Conservation (phyloP, 2,113 vertebrate species). For the Epinephelus lanceolatus region DNA sequence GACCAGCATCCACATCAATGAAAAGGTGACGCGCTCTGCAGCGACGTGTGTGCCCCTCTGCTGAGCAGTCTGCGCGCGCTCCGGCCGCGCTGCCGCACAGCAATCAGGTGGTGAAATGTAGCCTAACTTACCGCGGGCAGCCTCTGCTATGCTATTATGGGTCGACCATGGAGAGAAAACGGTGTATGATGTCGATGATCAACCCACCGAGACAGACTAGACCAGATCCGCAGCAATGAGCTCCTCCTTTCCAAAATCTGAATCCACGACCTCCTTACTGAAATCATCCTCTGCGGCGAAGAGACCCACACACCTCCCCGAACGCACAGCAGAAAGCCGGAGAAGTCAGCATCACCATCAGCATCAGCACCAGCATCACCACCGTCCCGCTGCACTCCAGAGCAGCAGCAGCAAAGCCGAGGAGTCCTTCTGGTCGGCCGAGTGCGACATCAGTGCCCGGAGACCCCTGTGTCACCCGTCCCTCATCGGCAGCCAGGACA, state of each 20-base stretch:
- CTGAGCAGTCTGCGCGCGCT: constrained; percentile 56
- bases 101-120: constrained; percentile 72
- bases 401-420: constrained; percentile 66
- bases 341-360: constrained; percentile 76
- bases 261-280: constrained; percentile 91
- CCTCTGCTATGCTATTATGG: constrained; percentile 42
- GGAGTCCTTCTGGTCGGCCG: constrained; percentile 80
- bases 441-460: constrained; percentile 90
- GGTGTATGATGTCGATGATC: constrained; percentile 44
- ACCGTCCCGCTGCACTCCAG: constrained; percentile 70
- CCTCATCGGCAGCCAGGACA: constrained; percentile 75
- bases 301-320: constrained; percentile 72
- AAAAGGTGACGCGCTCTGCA: constrained; percentile 72
- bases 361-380: constrained; percentile 77
- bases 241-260: constrained; percentile 91
- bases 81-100: constrained; percentile 56
- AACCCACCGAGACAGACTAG: constrained; percentile 14
- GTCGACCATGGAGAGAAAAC: constrained; percentile 34
- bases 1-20: constrained; percentile 65
- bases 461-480: constrained; percentile 94
- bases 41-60: constrained; percentile 47
- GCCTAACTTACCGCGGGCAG: constrained; percentile 51
- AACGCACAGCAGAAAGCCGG: constrained; percentile 67
- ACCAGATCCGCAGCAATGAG: constrained; percentile 85
- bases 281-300: constrained; percentile 79